phyloP scores from a whole-genome alignment of 2,113 vertebrate genomes.

The Microtus oregoni region DNA sequence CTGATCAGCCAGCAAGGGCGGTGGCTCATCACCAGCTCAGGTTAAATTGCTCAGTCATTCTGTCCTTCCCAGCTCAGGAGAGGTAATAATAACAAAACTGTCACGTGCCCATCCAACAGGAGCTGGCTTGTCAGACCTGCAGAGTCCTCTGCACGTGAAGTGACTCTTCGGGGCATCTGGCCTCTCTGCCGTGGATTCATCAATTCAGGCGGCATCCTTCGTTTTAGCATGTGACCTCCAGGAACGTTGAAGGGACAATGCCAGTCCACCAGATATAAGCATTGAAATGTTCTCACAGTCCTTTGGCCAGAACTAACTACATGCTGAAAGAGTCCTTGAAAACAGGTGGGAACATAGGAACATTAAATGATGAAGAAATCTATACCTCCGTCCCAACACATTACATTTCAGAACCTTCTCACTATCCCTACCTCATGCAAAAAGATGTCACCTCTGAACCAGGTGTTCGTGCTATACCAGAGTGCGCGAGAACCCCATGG shows the following conservation, averaged over 20 bases:
- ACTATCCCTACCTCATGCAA: background rate
- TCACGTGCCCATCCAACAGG: background rate
- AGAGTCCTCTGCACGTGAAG: background rate
- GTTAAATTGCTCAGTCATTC: background rate
- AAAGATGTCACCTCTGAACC: background rate
- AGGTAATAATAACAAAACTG: background rate
- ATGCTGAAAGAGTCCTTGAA: background rate
- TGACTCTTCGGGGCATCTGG: too few species aligned
- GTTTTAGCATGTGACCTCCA: background rate
- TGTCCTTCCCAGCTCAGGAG: background rate
- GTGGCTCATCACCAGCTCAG: background rate
- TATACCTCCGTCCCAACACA: too few species aligned
- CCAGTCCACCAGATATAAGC: background rate
- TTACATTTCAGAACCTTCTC: background rate
- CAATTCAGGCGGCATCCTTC: too few species aligned
- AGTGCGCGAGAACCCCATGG: background rate
- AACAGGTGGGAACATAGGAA: background rate
- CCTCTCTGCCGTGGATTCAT: background rate
- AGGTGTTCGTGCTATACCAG: too few species aligned
- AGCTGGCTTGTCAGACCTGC: background rate
- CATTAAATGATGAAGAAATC: background rate
- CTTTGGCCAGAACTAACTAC: background rate
- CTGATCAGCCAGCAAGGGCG: too few species aligned
- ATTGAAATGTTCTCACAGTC: background rate
- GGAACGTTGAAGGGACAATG: too few species aligned